Evolutionary conservation across 2,888 invertebrate genomes (phyloP).

Genomic region (Spialia ferax): DNA sequence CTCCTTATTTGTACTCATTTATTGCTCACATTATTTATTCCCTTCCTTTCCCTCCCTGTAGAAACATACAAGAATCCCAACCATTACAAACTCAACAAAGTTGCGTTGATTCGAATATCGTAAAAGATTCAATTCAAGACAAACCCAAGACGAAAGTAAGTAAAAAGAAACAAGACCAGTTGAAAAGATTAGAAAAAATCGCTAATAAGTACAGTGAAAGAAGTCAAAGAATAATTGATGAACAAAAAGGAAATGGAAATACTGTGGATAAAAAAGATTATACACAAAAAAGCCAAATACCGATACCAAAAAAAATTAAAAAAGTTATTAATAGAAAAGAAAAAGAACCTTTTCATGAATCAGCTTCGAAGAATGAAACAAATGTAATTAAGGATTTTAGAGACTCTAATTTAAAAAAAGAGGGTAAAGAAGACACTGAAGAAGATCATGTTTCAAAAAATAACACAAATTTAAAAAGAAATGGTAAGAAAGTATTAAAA

Average conservation of each 20-base stretch:
- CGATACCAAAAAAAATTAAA: slow-evolving; percentile 57
- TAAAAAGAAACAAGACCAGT: slow-evolving; percentile 67
- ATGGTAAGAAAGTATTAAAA: neutral
- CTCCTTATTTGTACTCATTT: slow-evolving; percentile 76
- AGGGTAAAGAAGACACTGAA: neutral
- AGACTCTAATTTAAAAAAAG: slow-evolving; percentile 7
- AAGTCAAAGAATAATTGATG: slow-evolving; percentile 52
- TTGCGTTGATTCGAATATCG: slow-evolving; percentile 63
- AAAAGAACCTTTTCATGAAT: slow-evolving; percentile 24
- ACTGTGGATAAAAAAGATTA: slow-evolving; percentile 47
- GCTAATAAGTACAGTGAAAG: slow-evolving; percentile 70
- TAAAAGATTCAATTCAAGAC: slow-evolving; percentile 54
- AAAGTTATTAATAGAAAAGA: slow-evolving; percentile 24
- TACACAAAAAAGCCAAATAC: slow-evolving; percentile 67
- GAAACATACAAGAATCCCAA: slow-evolving; percentile 65
- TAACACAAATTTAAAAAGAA: neutral
- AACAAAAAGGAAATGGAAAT: slow-evolving; percentile 45
- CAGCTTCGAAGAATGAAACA: slow-evolving; percentile 20
- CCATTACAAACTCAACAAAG: slow-evolving; percentile 62
- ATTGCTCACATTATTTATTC: slow-evolving; percentile 49
- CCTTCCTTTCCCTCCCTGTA: slow-evolving; percentile 83
- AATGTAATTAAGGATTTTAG: slow-evolving; percentile 20
- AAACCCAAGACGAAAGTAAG: slow-evolving; percentile 61
- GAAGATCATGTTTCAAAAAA: neutral
- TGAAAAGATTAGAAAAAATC: slow-evolving; percentile 76